Base-by-base conservation (phyloP, 2,888 invertebrate species). In the Scrobipalpa costella region DNA sequence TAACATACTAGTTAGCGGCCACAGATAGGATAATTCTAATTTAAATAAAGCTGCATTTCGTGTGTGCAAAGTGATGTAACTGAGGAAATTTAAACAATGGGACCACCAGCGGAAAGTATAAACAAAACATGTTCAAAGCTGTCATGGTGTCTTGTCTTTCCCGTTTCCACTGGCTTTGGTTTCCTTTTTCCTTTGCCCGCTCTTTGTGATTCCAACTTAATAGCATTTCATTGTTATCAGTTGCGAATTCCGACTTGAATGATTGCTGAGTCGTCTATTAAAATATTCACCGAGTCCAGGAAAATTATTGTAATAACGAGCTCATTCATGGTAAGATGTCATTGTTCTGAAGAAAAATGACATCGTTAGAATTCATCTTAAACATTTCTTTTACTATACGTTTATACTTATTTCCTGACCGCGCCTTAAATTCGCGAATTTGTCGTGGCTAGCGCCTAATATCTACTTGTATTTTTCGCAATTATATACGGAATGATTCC, bases 11-110 rank as follows among this genome's bases (percentile, higher is more conserved):
- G 6, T 27, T 27, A 27, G 21, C 13, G 13, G 13, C 17, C 49
- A 27, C 27, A 27, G 27, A 27, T 27, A 27, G 27, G 27, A 27
- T 27, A 21, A 21, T 52, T 27, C 27, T 52, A 52, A 21, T 21
- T 52, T 7, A 52, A 27, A 21, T 52, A 27, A n/a, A 55, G 13
- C 5, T 33, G 55, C 55, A 55, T 55, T 55, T 55, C 6, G 55
- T 33, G 55, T 55, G 27, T n/a, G 55, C 33, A n/a, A 44, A 15
- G 44, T 44, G 44, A 13, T 13, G 40, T 49, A 27, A 27, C 27
- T 27, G 27, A 3, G 13, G n/a, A 15, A 15, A 44, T n/a, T 44
- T 44, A 44, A 44, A 44, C 44, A 44, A 44, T 44, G 15, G 44
- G 15, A 44, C 15, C 3, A n/a, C 13, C 13, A 21, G 13, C 50